Conservation (phyloP, 1,140 invertebrate species). For the Branchinecta lynchi region DNA sequence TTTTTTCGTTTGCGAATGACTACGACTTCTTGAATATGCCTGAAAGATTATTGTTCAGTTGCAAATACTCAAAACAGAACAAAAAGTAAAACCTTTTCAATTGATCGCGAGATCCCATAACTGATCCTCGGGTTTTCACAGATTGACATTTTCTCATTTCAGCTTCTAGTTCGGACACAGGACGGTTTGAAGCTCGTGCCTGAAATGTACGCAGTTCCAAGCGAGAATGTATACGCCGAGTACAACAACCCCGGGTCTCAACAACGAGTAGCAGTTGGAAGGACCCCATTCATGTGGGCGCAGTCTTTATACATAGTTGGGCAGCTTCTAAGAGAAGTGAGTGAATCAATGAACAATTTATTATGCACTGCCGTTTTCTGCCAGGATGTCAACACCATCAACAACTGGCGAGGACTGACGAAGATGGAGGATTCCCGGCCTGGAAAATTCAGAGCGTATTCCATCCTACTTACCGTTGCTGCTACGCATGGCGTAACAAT, state of each 20-base stretch:
- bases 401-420: too few species aligned
- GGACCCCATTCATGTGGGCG: constrained; percentile 93
- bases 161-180: constrained; percentile 60
- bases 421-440: neutral
- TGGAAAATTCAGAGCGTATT: too few species aligned
- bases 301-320: constrained; percentile 94
- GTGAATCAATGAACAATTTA: constrained; percentile 13
- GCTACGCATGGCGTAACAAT: too few species aligned
- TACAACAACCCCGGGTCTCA: constrained; percentile 77
- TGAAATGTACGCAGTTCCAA: constrained; percentile 83
- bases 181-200: constrained; percentile 82
- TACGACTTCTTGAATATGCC: too few species aligned
- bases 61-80: too few species aligned
- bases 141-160: neutral
- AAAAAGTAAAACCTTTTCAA: too few species aligned
- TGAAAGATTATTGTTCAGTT: too few species aligned
- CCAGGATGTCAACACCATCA: too few species aligned
- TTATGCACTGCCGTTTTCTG: constrained; percentile 20
- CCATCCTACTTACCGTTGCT: too few species aligned
- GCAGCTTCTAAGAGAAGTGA: constrained; percentile 79
- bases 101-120: too few species aligned
- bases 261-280: constrained; percentile 62
- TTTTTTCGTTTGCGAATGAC: too few species aligned
- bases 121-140: too few species aligned
- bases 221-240: constrained; percentile 64